Evolutionary conservation across 2,888 invertebrate species (phyloP), one percentile per base, ranked within the genome.

Genomic region (Dynastes grantii): DNA sequence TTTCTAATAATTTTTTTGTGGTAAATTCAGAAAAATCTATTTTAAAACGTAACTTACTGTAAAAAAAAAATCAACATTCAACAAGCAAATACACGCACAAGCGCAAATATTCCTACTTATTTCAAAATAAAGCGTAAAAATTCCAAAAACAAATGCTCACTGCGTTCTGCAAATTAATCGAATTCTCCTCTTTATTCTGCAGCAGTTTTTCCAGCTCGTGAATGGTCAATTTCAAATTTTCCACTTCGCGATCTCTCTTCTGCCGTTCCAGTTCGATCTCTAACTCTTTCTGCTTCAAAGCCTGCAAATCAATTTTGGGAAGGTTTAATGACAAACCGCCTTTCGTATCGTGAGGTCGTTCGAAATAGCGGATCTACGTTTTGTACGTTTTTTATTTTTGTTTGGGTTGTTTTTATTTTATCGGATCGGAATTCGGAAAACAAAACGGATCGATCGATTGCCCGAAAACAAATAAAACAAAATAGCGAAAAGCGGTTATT

Each of bases 121-220:
- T 37, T 37, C 32, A 5, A 5, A 37, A 37, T 37, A 37, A 37
- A 37, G 32, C 32, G 8, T 8, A 9, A 2, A 9, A 45, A 45
- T 11, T 0, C 45, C 0, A 2, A 45, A 45, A 45, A 37, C 37
- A 37, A 11, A n/a, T n/a, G 85, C 86, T 87, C 85, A 88, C 88
- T 29, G 88, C 87, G 79, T 83, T 85, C 81, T 88, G 87, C 45
- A 88, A 82, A 83, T 88, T 88, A 11, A 83, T 81, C 0, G 85
- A 85, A 64, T 86, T 83, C 76, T 84, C 84, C 63, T 88, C 85
- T 37, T 86, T 83, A 78, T 85, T 83, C 64, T 83, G 81, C 77
- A 87, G 80, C 6, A 84, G 83, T 27, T 80, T 81, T 80, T 87
- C 86, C 37, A 88, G 80, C 76, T 87, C 85, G 40, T 80, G 81